A percentile compares a stretch with the other conserved stretches of the same genome.
These are phyloP conservation scores for Hydrotaea cyrtoneurina DNA, from an alignment of 2,888 invertebrate species.

Conservation along the genomic window DNA sequence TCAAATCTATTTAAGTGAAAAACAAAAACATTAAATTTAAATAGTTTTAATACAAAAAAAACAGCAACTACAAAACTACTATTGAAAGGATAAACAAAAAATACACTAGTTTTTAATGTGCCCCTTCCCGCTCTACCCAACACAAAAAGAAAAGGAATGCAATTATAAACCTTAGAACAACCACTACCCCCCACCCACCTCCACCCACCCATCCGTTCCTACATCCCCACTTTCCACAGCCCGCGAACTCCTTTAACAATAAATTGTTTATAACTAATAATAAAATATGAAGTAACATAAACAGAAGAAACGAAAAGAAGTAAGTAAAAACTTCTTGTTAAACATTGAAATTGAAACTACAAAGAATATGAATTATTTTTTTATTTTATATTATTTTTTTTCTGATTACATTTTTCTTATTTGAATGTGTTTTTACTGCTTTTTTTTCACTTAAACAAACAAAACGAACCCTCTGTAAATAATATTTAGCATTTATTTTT, in stretches of 20 bases:
- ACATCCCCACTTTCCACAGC: not conserved
- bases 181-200: not conserved
- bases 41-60: constrained; percentile 36
- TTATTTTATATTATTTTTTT: constrained; percentile 23
- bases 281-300: constrained; percentile 1
- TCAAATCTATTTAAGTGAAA: constrained; percentile 31
- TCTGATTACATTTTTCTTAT: not conserved
- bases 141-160: constrained; percentile 5
- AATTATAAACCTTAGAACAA: constrained; percentile 11
- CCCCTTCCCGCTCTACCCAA: not conserved
- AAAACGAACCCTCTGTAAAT: constrained; percentile 43
- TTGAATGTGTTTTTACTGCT: not conserved
- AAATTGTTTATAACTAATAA: constrained; percentile 32
- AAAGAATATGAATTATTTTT: constrained; percentile 31
- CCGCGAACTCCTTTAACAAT: not conserved
- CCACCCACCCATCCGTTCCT: not conserved
- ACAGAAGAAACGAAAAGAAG: not conserved
- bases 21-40: constrained; percentile 45
- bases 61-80: constrained; percentile 51
- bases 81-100: constrained; percentile 66
- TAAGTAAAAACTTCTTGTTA: not conserved
- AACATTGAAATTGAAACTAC: constrained; percentile 18
- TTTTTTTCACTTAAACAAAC: not conserved
- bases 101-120: constrained; percentile 61
- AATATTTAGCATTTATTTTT: constrained; percentile 64